A percentile compares a stretch with the other conserved stretches of the same genome.
These are phyloP conservation scores for Episyrphus balteatus DNA, from an alignment of 1,140 invertebrate genomes.

Conservation along the genomic window DNA sequence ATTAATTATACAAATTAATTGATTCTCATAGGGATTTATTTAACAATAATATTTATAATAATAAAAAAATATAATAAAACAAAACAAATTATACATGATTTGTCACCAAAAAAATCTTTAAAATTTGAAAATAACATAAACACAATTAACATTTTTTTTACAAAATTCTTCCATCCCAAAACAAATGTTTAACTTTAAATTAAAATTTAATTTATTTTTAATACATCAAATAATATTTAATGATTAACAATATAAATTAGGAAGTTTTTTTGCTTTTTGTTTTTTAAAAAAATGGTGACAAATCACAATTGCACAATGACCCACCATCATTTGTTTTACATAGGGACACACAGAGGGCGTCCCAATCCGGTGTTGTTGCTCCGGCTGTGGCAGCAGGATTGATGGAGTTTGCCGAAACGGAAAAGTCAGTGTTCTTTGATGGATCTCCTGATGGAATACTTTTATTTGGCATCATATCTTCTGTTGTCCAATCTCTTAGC, in stretches of 20 bases:
- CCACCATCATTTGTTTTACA: conserved; percentile 43
- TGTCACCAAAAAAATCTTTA: conserved; percentile 1
- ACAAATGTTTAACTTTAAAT: neutral
- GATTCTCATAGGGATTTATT: conserved; percentile 34
- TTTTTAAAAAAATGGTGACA: conserved; percentile 35
- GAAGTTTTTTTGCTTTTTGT: too few relatives aligned
- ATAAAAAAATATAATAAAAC: neutral
- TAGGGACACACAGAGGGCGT: conserved; percentile 37
- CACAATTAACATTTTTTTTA: conserved; percentile 19
- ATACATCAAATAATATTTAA: too few relatives aligned
- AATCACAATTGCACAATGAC: conserved; percentile 44
- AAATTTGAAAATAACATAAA: conserved; percentile 11
- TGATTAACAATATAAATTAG: too few relatives aligned
- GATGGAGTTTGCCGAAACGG: neutral
- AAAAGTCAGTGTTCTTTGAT: neutral
- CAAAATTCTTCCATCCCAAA: neutral
- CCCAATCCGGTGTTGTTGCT: conserved; percentile 32
- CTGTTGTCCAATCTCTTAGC: neutral
- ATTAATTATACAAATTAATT: conserved; percentile 37
- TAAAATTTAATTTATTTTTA: too few relatives aligned
- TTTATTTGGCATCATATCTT: neutral
- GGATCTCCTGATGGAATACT: conserved; percentile 18
- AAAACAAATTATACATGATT: conserved; percentile 3
- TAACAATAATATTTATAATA: conserved; percentile 13
- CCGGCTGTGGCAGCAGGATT: neutral